These are phyloP conservation scores for Agonopterix arenella DNA, from an alignment of 2,888 invertebrate species.

Conservation along the genomic window DNA sequence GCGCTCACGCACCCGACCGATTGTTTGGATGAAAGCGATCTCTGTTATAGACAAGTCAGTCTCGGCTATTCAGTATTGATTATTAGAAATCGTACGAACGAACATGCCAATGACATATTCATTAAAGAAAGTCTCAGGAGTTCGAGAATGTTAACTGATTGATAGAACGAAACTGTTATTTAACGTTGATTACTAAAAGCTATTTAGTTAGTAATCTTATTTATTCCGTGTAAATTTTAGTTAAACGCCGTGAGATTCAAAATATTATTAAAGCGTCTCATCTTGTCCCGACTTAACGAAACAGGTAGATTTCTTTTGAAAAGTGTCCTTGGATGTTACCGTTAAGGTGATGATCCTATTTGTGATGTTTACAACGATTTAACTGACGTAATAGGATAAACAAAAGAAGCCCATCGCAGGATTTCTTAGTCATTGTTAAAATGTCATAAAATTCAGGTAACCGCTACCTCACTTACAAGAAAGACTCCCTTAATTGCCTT, in stretches of 20 bases:
- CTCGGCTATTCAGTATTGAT: too few species aligned
- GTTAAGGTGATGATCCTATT: constrained; percentile 66
- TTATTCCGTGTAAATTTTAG: too few species aligned
- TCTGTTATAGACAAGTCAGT: neutral
- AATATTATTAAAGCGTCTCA: constrained; percentile 11
- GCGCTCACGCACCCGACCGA: constrained; percentile 48
- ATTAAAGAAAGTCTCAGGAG: too few species aligned
- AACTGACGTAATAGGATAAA: constrained; percentile 69
- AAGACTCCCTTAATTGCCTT: constrained; percentile 49
- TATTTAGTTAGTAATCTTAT: too few species aligned
- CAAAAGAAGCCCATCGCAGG: constrained; percentile 34
- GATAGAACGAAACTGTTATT: too few species aligned
- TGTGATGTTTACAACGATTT: constrained; percentile 40
- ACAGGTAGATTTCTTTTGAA: constrained; percentile 52
- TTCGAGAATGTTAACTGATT: too few species aligned
- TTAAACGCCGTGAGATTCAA: neutral
- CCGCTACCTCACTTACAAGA: constrained; percentile 64
- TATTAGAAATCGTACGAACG: too few species aligned
- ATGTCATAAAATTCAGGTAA: constrained; percentile 65
- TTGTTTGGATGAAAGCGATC: constrained; percentile 14
- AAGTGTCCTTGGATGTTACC: constrained; percentile 37
- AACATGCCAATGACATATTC: too few species aligned
- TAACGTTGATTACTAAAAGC: too few species aligned
- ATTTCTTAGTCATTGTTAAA: constrained; percentile 39
- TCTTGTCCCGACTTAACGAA: constrained; percentile 6